Base-by-base conservation (phyloP, 2,888 invertebrate species). In the Cotesia congregata region DNA sequence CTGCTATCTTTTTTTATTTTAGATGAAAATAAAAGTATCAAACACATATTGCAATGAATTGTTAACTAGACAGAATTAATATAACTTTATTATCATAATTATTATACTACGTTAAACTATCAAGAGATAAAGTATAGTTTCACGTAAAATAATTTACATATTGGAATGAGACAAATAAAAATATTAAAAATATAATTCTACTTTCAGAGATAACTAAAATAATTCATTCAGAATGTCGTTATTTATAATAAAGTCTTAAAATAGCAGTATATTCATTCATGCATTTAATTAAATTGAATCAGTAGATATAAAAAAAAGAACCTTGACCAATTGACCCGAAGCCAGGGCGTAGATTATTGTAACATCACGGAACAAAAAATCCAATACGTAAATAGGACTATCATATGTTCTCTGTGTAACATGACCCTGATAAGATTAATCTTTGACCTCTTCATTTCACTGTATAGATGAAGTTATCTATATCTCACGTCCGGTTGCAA, bases 381-480 rank as follows among this genome's bases (percentile, higher is more conserved):
- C 15, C 6, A 15, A 62, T 17, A 62, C 15, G 20, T 62, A 59
- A 70, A 70, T 59, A 12, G 59, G 4, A 50, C n/a, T 59, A n/a
- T 59, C 1, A 41, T 1, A 40, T 6, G 60, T 38, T 60, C 5
- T 20, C 5, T 59, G 7, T 69, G 5, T 9, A 70, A n/a, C n/a
- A 20, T n/a, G 67, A 39, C 15, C 38, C 12, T 20, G 60, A 59
- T 6, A 2, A 38, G n/a, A 30, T 59, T 30, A 59, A 60, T 70
- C 70, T 70, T 30, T 70, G 70, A 70, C 70, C 38, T 38, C 4
- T 39, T 59, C 30, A 59, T 70, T 70, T 20, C 50, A 50, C 50
- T 50, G 1, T 7, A 50, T 12, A 50, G 39, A 15, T 68, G 50
- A n/a, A n/a, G 60, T n/a, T 60, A 68, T 60, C 17, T 15, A 39